phyloP scores from a whole-genome alignment of 2,113 vertebrate species.

The Leucoraja erinaceus region DNA sequence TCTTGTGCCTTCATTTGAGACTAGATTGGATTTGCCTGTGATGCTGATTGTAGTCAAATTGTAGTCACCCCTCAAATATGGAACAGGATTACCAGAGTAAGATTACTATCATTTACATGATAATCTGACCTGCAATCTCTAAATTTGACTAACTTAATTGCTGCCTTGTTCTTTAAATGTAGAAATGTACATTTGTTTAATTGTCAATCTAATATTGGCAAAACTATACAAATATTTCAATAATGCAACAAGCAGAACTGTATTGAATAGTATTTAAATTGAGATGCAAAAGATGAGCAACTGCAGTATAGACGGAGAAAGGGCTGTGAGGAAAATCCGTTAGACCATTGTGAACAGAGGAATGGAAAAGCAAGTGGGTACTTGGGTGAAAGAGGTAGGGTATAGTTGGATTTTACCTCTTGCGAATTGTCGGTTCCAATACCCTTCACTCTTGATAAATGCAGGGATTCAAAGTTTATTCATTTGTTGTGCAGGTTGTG shows the following conservation, averaged over 20 bases:
- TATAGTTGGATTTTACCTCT: background rate
- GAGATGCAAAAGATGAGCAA: background rate
- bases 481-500: background rate
- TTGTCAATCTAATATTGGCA: background rate
- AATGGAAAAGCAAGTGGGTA: background rate
- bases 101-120: background rate
- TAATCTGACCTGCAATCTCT: background rate
- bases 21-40: background rate
- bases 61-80: background rate
- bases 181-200: background rate
- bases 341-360: background rate
- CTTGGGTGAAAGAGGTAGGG: background rate
- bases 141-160: background rate
- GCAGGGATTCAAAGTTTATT: background rate
- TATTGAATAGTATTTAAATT: slow-evolving; percentile 2
- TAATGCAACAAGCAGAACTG: background rate
- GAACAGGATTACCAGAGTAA: too few species aligned
- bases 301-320: background rate
- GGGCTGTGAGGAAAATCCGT: background rate
- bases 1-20: too few species aligned
- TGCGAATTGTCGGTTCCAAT: background rate
- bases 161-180: background rate
- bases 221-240: background rate
- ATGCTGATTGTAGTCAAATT: background rate
- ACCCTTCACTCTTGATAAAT: background rate